Evolutionary conservation across 30 jellyfish, hydroid and myxozoan species (phyloP), one percentile per base, ranked within the genome.

Genomic region (Hydractinia echinata): DNA sequence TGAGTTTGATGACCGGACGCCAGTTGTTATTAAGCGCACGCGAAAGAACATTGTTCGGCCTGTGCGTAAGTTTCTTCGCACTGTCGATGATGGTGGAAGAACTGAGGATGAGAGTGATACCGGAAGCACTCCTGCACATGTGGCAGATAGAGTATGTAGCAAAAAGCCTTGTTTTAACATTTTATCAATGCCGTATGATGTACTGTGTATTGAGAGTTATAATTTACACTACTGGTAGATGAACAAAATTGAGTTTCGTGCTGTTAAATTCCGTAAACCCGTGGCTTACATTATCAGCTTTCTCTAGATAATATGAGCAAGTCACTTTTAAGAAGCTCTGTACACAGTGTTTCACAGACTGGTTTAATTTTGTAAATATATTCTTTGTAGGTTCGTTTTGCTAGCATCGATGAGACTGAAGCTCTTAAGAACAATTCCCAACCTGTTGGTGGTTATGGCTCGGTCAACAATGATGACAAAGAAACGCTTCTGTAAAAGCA

Each of bases 11-110:
- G 96, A 91, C 70, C 73, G 82, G 77, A 83, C 89, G 30, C 96
- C 96, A 54, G 82, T 91, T 48, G 87, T 91, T 54, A 76, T 85
- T 51, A 84, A 87, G 11, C 84, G 97, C 50, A 89, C 97, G 6
- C 85, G 95, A 20, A 66, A 89, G 74, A 85, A 85, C 61, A 85
- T 91, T 74, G 94, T 91, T 60, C 96, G 97, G 8, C 97, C 97
- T 39, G 97, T 91, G 61, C 96, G 97, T n/a, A 85, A 83, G 51
- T 88, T 89, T 39, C 74, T 91, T 51, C 95, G 95, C 10, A 91
- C 72, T 6, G 82, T 84, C 8, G 97, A 91, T 54, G 92, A 53
- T 13, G 87, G 96, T 7, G 88, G 76, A 5, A 76, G 55, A 56
- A 52, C 88, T 18, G 91, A 83, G 61, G 88, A 53, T 53, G 88